phyloP scores from a whole-genome alignment of 1,140 invertebrate species.

The Micrasema longulum region DNA sequence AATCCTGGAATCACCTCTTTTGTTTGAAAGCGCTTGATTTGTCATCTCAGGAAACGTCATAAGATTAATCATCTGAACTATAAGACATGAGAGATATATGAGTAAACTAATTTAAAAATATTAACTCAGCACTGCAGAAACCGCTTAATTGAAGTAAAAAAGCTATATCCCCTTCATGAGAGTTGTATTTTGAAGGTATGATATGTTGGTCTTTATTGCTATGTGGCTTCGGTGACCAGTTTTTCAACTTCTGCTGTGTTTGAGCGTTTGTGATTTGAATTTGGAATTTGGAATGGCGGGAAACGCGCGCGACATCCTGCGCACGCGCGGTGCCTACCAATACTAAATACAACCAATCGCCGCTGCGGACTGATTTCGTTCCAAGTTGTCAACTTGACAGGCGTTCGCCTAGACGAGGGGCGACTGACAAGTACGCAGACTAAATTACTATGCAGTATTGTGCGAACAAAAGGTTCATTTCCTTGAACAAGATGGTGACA shows the following conservation, averaged over 20 bases:
- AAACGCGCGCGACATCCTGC: constrained; percentile 51
- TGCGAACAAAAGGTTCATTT: constrained; percentile 1
- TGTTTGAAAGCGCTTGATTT: neutral
- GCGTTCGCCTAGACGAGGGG: constrained; percentile 26
- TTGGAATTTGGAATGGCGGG: constrained; percentile 39
- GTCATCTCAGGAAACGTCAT: constrained; percentile 43
- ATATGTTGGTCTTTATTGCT: neutral
- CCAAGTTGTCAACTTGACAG: constrained; percentile 32
- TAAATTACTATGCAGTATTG: neutral
- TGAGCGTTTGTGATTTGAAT: constrained; percentile 16
- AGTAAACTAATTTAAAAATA: neutral
- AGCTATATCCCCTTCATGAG: too few species aligned
- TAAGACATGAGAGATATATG: constrained; percentile 25
- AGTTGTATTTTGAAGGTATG: neutral
- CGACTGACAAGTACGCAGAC: constrained; percentile 22
- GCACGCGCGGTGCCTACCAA: constrained; percentile 41
- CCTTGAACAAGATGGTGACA: too few species aligned
- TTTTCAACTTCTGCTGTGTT: neutral
- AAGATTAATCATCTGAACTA: constrained; percentile 44
- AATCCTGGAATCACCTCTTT: neutral
- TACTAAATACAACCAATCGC: neutral
- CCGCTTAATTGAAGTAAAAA: neutral
- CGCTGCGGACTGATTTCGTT: constrained; percentile 41
- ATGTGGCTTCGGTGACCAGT: neutral
- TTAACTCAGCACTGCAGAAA: neutral